Evolutionary conservation across 2,113 vertebrate species (phyloP).

Genomic region (Hippocampus abdominalis): DNA sequence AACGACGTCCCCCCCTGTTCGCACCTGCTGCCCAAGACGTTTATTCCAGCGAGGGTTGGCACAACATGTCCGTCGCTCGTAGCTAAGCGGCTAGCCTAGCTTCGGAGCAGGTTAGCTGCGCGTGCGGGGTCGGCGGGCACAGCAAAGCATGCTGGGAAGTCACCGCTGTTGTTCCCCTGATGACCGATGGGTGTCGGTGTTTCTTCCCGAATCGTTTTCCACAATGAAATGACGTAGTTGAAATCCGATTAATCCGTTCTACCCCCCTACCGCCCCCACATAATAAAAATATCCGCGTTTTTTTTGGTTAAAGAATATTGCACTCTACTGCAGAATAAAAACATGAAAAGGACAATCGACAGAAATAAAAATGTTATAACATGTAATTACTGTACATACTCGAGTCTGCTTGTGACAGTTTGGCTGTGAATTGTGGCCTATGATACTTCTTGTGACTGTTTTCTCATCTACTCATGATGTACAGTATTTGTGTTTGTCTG

Average conservation of each 20-base stretch:
- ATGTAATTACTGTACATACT: too few species aligned
- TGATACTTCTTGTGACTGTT: too few species aligned
- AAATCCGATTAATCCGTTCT: neutral
- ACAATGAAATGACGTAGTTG: neutral
- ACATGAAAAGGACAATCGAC: too few species aligned
- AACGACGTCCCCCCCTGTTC: constrained; percentile 20
- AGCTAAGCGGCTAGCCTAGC: constrained; percentile 63
- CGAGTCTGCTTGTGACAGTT: too few species aligned
- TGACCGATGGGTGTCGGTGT: neutral
- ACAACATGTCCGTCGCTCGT: constrained; percentile 78
- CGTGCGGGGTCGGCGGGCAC: constrained; percentile 56
- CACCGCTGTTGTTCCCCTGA: neutral
- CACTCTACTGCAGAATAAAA: too few species aligned
- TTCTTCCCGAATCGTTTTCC: neutral
- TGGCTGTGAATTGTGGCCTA: too few species aligned
- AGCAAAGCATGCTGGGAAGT: constrained; percentile 70
- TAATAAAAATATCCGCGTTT: too few species aligned
- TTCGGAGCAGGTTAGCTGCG: constrained; percentile 31
- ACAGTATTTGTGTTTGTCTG: too few species aligned
- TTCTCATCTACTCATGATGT: too few species aligned
- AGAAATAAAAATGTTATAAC: too few species aligned
- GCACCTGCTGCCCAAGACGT: constrained; percentile 43
- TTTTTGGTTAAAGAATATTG: too few species aligned
- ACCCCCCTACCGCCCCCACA: too few species aligned
- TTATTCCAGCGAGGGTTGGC: constrained; percentile 60